Conservation (phyloP, 2,113 vertebrate species). For the Anguilla japonica region DNA sequence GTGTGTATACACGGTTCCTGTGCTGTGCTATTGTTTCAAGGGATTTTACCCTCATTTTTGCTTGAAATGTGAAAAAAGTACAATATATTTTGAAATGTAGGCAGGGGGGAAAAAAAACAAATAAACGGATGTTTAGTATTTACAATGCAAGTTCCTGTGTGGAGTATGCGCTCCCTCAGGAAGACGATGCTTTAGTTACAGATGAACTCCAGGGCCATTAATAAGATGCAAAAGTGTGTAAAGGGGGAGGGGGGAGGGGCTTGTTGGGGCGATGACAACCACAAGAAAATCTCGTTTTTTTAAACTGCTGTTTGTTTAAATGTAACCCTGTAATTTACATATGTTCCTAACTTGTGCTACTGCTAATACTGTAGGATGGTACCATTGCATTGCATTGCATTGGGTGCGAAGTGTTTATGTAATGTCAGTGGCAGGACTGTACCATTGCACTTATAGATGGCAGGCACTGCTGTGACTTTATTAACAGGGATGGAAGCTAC, state of each 20-base stretch:
- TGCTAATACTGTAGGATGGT: no score
- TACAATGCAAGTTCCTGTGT: not conserved
- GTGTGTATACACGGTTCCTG: not conserved
- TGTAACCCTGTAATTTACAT: no score
- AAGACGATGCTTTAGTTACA: not conserved
- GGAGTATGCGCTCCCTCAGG: not conserved
- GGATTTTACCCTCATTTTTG: slow-evolving; percentile 54
- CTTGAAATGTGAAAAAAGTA: slow-evolving; percentile 68
- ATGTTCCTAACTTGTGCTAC: no score
- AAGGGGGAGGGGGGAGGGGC: not conserved
- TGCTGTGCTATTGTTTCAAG: slow-evolving; percentile 44
- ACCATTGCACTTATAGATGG: not conserved
- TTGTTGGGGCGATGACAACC: not conserved
- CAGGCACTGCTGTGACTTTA: not conserved
- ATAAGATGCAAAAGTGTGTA: not conserved
- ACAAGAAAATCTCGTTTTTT: no score
- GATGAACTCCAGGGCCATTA: not conserved
- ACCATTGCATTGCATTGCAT: no score
- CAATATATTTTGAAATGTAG: not conserved
- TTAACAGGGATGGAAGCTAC: not conserved
- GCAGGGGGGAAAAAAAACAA: not conserved
- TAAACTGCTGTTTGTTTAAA: no score
- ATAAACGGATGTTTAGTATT: not conserved
- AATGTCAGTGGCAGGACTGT: no score
- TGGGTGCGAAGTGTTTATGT: no score